phyloP scores from a whole-genome alignment of 2,888 invertebrate genomes.

The Epinotia brunnichana region DNA sequence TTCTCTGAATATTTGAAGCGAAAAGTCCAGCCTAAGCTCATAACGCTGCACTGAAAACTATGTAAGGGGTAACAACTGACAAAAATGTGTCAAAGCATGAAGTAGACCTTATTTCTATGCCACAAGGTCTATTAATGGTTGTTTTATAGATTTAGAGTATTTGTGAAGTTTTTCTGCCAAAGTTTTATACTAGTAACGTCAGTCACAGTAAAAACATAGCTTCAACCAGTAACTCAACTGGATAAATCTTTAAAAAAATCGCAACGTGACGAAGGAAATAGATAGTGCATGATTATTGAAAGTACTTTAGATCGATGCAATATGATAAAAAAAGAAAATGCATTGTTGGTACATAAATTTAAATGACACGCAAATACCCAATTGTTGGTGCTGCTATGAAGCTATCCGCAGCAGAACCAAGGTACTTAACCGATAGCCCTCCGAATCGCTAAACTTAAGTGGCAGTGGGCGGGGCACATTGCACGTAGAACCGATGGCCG shows the following conservation, averaged over 20 bases:
- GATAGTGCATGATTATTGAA: too few species aligned
- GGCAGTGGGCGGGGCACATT: too few species aligned
- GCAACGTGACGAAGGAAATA: too few species aligned
- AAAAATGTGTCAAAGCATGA: background rate
- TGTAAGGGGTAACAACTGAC: background rate
- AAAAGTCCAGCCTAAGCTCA: background rate
- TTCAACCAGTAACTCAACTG: background rate
- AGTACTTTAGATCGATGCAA: too few species aligned
- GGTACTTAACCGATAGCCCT: too few species aligned
- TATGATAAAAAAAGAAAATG: too few species aligned
- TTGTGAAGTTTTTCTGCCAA: slow-evolving; percentile 4
- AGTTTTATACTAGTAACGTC: background rate
- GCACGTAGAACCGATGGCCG: too few species aligned
- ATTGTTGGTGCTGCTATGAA: too few species aligned
- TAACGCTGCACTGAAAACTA: background rate
- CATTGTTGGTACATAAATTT: too few species aligned
- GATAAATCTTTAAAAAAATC: background rate
- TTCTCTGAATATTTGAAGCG: background rate
- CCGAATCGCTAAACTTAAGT: too few species aligned
- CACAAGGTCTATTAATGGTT: background rate
- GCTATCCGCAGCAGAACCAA: too few species aligned
- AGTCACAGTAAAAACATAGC: background rate
- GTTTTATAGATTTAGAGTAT: background rate
- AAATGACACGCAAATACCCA: too few species aligned
- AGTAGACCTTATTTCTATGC: background rate